These are phyloP conservation scores for Corythornis vintsioides DNA, from an alignment of 2,113 vertebrate genomes.

Conservation along the genomic window DNA sequence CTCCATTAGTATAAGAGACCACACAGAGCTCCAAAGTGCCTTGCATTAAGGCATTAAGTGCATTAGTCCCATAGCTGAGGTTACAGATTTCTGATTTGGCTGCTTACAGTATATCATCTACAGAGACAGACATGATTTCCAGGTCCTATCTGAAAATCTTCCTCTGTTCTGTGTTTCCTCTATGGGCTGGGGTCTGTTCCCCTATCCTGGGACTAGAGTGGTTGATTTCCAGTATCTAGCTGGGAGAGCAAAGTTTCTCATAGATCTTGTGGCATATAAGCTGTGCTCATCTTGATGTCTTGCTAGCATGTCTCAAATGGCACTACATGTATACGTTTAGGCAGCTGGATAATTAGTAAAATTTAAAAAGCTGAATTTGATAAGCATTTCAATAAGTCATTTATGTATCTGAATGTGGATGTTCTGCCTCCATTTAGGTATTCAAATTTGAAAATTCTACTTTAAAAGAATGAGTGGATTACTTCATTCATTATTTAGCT, in stretches of 20 bases:
- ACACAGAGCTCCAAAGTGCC: not conserved
- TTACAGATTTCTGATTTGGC: not conserved
- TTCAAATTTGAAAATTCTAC: not conserved
- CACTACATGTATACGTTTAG: not conserved
- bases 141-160: not conserved
- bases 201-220: not conserved
- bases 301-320: not conserved
- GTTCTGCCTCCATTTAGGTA: not conserved
- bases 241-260: not conserved
- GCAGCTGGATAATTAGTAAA: not conserved
- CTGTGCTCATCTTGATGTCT: not conserved
- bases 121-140: not conserved
- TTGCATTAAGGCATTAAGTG: conserved; percentile 36
- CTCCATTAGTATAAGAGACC: conserved; percentile 25
- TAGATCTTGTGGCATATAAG: not conserved
- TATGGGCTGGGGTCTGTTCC: not conserved
- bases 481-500: not conserved
- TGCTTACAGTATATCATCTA: not conserved
- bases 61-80: not conserved
- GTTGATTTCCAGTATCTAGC: not conserved
- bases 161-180: not conserved
- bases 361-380: not conserved
- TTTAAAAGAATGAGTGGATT: not conserved
- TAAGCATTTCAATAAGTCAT: not conserved
- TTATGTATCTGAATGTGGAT: not conserved